Evolutionary conservation across 2,888 invertebrate species (phyloP), one percentile per base, ranked within the genome.

Genomic region (Hemistola chrysoprasaria): DNA sequence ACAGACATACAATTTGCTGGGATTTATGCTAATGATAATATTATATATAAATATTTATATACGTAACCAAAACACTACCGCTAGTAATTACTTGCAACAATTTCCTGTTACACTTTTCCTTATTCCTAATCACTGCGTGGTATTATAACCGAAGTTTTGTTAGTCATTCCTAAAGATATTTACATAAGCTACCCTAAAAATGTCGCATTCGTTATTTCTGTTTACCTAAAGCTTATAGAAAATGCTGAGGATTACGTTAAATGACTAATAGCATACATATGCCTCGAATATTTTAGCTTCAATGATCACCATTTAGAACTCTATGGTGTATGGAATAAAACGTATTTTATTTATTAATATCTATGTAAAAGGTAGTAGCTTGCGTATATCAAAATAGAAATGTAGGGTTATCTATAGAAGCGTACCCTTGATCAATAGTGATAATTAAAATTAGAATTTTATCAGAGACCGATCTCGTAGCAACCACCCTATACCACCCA

Each of bases 221-320:
- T 16, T 2, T 16, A 16, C 30, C 24, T n/a, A 35, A 40, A 45
- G 10, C 27, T 24, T n/a, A 43, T 40, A 49, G 31, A 61, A 66
- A 66, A 6, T 4, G 22, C 6, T n/a, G 1, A 6, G 22, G 2
- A 22, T 22, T 22, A 22, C 22, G 2, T 7, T 24, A 33, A 33
- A 76, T 78, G 74, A 83, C 65, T 80, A 80, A 81, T 78, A 59
- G 72, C 59, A 58, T 59, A 73, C 84, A 84, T 81, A 83, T 85
- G 83, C 76, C 75, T 65, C 48, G 36, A 37, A 55, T 34, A 26
- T 55, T 35, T n/a, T 6, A 11, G 24, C 16, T 16, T 23, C 35
- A 46, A 33, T 20, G 10, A 6, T 8, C 32, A 6, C 16, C 16
- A 22, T 34, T 9, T 22, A 31, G 10, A 39, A 22, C 47, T 43